Base-by-base conservation (phyloP, 2,113 vertebrate genomes). In the Pygoscelis adeliae region DNA sequence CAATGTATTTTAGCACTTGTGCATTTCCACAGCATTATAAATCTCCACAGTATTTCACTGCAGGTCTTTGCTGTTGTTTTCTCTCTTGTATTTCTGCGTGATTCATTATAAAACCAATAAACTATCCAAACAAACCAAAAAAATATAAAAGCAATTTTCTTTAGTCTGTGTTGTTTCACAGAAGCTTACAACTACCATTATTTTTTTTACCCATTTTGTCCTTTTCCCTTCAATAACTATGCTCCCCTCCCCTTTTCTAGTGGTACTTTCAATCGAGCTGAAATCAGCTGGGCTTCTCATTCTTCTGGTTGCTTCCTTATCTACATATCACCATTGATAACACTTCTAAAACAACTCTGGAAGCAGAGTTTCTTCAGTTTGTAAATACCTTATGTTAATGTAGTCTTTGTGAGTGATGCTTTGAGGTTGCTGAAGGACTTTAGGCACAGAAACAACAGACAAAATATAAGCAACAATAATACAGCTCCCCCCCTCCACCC, bases 61-160 rank as follows among this genome's bases (percentile, higher is more conserved):
- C 27, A 85, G 52, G 53, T 73, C 62, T 86, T 78, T 70, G 56
- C 50, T 83, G 29, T 42, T 94, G 40, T 78, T 95, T 93, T 89
- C 36, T 62, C n/a, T 36, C 55, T 87, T 73, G 52, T 62, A 78
- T 55, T 70, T 92, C 27, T 69, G 38, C 1, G 5, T 74, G 82
- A 93, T 93, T 95, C 71, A 93, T 97, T 95, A 95, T 65, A 95
- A 95, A 96, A 72, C 47, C 19, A 93, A 95, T 91, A 96, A 95
- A 79, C 36, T 29, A 91, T 10, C 56, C 25, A 88, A 93, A 93
- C 32, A 61, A 93, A 89, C 34, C 3, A 44, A 56, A 89, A 89
- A 89, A 85, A 63, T 44, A 67, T 15, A 82, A 95, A 93, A 36
- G 61, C 50, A 53, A 73, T 95, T 87, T 97, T 67, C 80, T 87